Evolutionary conservation across 2,888 invertebrate species (phyloP), one percentile per base, ranked within the genome.

Genomic region (Zootermopsis nevadensis): DNA sequence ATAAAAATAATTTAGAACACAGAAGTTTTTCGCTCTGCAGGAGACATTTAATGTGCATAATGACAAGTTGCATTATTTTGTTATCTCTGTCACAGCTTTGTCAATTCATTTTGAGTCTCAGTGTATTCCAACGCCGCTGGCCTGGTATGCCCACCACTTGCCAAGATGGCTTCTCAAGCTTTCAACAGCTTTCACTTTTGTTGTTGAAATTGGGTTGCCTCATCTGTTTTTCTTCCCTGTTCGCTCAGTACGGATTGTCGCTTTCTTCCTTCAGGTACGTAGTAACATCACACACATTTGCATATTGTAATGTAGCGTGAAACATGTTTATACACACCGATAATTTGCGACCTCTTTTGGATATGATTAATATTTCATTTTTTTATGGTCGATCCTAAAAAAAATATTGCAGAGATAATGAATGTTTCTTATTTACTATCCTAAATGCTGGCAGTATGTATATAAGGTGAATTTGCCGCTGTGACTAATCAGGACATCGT

Each of bases 111-210:
- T 95, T 89, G 94, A 95, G 89, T 93, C 94, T 0, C 93, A 95
- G 91, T 94, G 94, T 86, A 90, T 96, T 85, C 96, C 96, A 48
- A 94, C 93, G 15, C 92, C 94, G 0, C 87, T 95, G 48, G 93
- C 95, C 0, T 95, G 94, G 94, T 94, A 93, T 87, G 92, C 92
- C 42, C 94, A 94, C 88, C 93, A 94, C 85, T 88, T 95, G n/a
- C 95, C 95, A 24, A 87, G 88, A 4, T 94, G 94, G 93, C 89
- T 93, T 85, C 91, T 95, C 77, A 92, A 91, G 87, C 87, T 95
- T 22, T 89, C 91, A 79, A 92, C 92, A 27, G 94, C 93, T 27
- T 90, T 89, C 66, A 91, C 93, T 0, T 93, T 92, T 87, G 89
- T 94, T 53, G 91, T 92, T 83, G 95, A 96, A 89, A 91, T 95